These are phyloP conservation scores for Philypnodon macrostomus DNA, from an alignment of 2,797 vertebrate genomes.

Conservation along the genomic window DNA sequence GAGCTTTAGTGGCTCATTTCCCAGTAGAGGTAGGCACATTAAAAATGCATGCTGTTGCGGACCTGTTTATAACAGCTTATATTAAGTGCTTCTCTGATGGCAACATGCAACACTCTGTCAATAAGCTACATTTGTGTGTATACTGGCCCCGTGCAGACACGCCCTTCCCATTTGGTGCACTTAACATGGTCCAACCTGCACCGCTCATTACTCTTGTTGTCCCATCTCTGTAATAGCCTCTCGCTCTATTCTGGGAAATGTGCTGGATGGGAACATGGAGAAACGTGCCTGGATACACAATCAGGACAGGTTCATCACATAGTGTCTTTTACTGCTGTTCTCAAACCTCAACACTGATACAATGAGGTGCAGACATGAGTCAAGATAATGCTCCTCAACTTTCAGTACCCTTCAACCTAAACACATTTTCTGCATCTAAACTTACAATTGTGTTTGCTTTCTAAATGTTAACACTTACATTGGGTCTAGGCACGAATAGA, in stretches of 20 bases:
- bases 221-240: slow-evolving; percentile 39
- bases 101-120: slow-evolving; percentile 21
- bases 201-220: slow-evolving; percentile 30
- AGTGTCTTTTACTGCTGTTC: slow-evolving; percentile 3
- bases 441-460: too few relatives aligned
- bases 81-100: slow-evolving; percentile 13
- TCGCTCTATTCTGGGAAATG: slow-evolving; percentile 39
- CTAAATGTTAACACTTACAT: too few relatives aligned
- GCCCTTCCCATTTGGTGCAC: slow-evolving; percentile 6
- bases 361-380: too few relatives aligned
- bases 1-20: slow-evolving; percentile 5
- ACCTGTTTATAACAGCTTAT: slow-evolving; percentile 27
- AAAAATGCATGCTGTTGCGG: slow-evolving; percentile 17
- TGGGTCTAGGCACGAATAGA: too few relatives aligned
- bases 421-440: too few relatives aligned
- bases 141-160: slow-evolving; percentile 9
- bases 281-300: slow-evolving; percentile 48
- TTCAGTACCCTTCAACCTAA: too few relatives aligned
- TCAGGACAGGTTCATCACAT: slow-evolving; percentile 29
- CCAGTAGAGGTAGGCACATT: not conserved
- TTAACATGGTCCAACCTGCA: slow-evolving; percentile 17
- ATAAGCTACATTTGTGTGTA: slow-evolving; percentile 23
- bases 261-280: slow-evolving; percentile 30
- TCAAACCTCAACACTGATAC: not conserved
- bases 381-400: too few relatives aligned